Percentiles rank a stretch among this genome's conserved stretches.
Conservation (phyloP, 2,888 invertebrate genomes). For the Isotomurus palustris region DNA sequence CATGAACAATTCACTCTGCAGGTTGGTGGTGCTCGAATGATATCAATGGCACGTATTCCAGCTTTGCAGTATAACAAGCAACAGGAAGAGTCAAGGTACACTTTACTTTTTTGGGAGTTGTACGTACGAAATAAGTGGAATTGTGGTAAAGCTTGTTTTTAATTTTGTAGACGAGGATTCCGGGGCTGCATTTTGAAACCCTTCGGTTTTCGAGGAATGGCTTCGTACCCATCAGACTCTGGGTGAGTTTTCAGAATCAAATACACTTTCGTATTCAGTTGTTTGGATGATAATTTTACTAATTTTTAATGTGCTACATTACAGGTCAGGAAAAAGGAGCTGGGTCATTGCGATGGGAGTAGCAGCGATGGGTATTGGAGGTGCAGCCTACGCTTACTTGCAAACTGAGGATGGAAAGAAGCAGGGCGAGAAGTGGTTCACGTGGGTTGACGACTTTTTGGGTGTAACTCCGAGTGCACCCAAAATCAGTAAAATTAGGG, state of each 20-base stretch:
- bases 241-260: background rate
- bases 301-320: background rate
- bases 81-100: slow-evolving; percentile 2
- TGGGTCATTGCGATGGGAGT: slow-evolving; percentile 16
- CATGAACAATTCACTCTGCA: background rate
- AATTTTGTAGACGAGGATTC: slow-evolving; percentile 2
- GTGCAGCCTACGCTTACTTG: slow-evolving; percentile 3
- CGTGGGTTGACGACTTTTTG: slow-evolving; percentile 7
- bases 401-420: slow-evolving; percentile 4
- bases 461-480: slow-evolving; percentile 5
- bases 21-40: background rate
- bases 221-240: background rate
- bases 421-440: background rate
- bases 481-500: background rate
- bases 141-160: background rate
- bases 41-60: slow-evolving; percentile 2
- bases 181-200: slow-evolving; percentile 9
- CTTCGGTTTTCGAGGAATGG: background rate
- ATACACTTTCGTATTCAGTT: background rate
- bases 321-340: slow-evolving; percentile 4
- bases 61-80: background rate
- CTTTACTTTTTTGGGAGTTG: no score
- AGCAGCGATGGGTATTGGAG: slow-evolving; percentile 23
- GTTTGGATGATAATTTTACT: background rate
- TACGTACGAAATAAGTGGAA: background rate